Conservation (phyloP, 1,140 invertebrate genomes). For the Eumeta japonica region DNA sequence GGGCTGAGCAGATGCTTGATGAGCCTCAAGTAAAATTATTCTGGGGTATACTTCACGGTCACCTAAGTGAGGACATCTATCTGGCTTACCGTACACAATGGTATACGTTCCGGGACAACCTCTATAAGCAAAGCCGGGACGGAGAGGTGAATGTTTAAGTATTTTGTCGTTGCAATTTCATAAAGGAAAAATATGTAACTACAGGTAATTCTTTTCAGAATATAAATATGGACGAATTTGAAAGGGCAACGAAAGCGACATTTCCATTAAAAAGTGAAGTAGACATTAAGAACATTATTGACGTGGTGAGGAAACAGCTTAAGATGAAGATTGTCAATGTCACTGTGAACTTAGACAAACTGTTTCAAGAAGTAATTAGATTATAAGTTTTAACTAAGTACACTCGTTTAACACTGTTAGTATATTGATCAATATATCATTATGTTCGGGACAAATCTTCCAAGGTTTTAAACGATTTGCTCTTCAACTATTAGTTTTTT, state of each 20-base stretch:
- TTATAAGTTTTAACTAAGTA: background rate
- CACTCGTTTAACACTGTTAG: background rate
- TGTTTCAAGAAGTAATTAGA: constrained; percentile 42
- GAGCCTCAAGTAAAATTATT: constrained; percentile 48
- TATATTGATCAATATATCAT: background rate
- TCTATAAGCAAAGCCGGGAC: constrained; percentile 23
- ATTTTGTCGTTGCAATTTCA: background rate
- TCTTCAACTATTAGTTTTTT: too few relatives aligned
- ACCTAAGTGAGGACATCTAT: constrained; percentile 44
- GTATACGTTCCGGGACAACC: constrained; percentile 22
- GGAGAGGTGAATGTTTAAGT: constrained; percentile 21
- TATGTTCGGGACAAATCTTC: too few relatives aligned
- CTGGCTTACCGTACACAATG: constrained; percentile 37
- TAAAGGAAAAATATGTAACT: background rate
- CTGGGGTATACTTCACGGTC: constrained; percentile 42
- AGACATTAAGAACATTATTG: constrained; percentile 48
- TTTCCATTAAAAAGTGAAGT: constrained; percentile 53
- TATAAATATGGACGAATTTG: constrained; percentile 43
- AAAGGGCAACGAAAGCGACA: constrained; percentile 31
- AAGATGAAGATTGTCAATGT: constrained; percentile 44
- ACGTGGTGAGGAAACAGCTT: constrained; percentile 45
- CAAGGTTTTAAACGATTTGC: too few relatives aligned
- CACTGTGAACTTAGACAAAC: constrained; percentile 45
- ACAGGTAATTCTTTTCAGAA: constrained; percentile 20
- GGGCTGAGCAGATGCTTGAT: constrained; percentile 45